Evolutionary conservation across 2,888 invertebrate species (phyloP).

Genomic region (Pherbina coryleti): DNA sequence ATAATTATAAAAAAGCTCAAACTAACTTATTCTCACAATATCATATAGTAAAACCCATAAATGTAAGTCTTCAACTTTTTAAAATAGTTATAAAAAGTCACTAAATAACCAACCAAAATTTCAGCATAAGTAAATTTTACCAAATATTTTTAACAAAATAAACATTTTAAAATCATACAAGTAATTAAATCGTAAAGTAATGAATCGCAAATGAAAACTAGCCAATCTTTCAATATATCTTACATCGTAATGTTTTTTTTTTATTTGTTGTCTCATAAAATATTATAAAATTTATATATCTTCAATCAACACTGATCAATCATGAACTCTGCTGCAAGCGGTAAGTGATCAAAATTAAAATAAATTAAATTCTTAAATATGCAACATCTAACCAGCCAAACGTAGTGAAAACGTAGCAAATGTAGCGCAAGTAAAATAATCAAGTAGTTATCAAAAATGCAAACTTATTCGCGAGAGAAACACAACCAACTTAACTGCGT

Average conservation of each 20-base stretch:
- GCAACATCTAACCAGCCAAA: background rate
- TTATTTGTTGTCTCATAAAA: background rate
- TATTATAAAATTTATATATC: conserved; percentile 30
- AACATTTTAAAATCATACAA: conserved; percentile 3
- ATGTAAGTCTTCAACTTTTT: background rate
- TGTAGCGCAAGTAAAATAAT: background rate
- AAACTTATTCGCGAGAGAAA: background rate
- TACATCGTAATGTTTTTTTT: background rate
- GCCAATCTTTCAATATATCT: background rate
- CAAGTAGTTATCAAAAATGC: background rate
- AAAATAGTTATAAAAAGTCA: background rate
- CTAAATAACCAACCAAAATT: conserved; percentile 24
- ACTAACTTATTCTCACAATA: too few species aligned
- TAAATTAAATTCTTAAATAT: background rate
- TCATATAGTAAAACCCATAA: background rate
- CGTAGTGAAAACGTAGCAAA: conserved; percentile 26
- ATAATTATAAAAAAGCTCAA: too few species aligned
- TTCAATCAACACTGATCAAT: conserved; percentile 50
- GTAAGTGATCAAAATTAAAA: conserved; percentile 45
- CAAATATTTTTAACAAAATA: background rate
- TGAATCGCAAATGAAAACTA: background rate
- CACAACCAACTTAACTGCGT: background rate
- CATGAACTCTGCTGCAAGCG: conserved; percentile 48
- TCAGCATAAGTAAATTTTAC: background rate
- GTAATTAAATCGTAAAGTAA: background rate